Evolutionary conservation across 2,797 vertebrate genomes (phyloP).

Genomic region (Phrynocephalus vlangalii): DNA sequence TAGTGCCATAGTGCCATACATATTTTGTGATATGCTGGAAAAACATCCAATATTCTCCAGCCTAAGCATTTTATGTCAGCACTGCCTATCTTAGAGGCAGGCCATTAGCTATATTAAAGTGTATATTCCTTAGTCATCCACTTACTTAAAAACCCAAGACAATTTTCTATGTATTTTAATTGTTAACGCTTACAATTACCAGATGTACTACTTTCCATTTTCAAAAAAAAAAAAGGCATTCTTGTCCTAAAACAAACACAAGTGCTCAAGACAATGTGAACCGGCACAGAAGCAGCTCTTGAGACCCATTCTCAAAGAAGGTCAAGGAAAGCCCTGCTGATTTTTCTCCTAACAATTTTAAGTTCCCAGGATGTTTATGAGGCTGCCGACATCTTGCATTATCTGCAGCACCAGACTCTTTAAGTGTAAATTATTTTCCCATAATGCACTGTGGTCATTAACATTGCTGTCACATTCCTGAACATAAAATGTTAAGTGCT

Average conservation of each 20-base stretch:
- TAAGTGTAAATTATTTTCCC: slow-evolving; percentile 39
- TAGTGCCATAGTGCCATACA: neutral
- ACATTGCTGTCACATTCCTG: slow-evolving; percentile 26
- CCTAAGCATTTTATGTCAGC: neutral
- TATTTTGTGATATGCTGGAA: slow-evolving; percentile 22
- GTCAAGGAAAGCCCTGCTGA: neutral
- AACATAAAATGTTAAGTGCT: slow-evolving; percentile 10
- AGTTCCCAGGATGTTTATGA: neutral
- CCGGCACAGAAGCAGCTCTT: neutral
- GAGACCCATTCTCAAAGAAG: slow-evolving; percentile 6
- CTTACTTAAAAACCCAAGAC: slow-evolving; percentile 3
- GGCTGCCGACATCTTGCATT: slow-evolving; percentile 14
- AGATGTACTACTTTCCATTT: slow-evolving; percentile 3
- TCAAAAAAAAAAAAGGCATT: neutral
- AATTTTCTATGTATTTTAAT: slow-evolving; percentile 20
- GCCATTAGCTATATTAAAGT: slow-evolving; percentile 10
- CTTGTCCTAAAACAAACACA: slow-evolving; percentile 6
- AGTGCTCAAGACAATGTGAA: neutral
- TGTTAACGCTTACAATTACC: neutral
- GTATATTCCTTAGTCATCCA: neutral
- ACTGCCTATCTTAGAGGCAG: slow-evolving; percentile 19
- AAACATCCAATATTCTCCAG: neutral
- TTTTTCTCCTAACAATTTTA: neutral
- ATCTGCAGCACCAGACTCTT: slow-evolving; percentile 33
- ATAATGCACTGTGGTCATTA: slow-evolving; percentile 33